Percentiles rank a stretch among this genome's conserved stretches.
Conservation (phyloP, 2,888 invertebrate species). For the Himalopsyche kuldschensis region DNA sequence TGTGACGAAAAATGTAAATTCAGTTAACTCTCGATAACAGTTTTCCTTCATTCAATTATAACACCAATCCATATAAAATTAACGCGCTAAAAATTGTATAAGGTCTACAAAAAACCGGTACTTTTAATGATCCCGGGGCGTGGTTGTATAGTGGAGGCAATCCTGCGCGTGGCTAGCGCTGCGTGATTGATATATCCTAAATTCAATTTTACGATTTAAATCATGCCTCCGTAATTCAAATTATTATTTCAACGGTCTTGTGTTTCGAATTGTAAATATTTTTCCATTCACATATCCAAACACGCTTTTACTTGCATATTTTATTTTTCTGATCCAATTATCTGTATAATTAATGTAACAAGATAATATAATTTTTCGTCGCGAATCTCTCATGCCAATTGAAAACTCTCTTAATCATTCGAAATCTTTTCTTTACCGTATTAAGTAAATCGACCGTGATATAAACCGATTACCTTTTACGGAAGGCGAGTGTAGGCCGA, state of each 20-base stretch:
- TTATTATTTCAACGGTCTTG: not conserved
- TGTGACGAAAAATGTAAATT: not conserved
- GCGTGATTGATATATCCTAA: not conserved
- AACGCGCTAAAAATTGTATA: not conserved
- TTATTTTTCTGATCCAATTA: too few relatives aligned
- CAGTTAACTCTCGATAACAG: not conserved
- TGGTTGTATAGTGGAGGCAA: not conserved
- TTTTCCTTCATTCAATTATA: too few relatives aligned
- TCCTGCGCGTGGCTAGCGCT: not conserved
- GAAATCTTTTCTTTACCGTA: not conserved
- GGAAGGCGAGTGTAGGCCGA: not conserved
- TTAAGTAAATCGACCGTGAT: not conserved
- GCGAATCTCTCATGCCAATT: too few relatives aligned
- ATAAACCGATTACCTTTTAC: not conserved
- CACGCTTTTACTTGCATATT: too few relatives aligned
- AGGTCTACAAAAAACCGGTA: not conserved
- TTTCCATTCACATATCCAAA: too few relatives aligned
- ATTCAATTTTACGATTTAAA: not conserved
- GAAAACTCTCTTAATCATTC: too few relatives aligned
- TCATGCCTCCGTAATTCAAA: too few relatives aligned
- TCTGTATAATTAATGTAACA: too few relatives aligned
- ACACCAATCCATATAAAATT: not conserved
- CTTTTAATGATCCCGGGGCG: not conserved
- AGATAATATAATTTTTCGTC: too few relatives aligned
- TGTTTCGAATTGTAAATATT: too few relatives aligned